Percentiles rank a stretch among this genome's conserved stretches.
phyloP scores from a whole-genome alignment of 2,888 invertebrate species.

The Pollenia angustigena region DNA sequence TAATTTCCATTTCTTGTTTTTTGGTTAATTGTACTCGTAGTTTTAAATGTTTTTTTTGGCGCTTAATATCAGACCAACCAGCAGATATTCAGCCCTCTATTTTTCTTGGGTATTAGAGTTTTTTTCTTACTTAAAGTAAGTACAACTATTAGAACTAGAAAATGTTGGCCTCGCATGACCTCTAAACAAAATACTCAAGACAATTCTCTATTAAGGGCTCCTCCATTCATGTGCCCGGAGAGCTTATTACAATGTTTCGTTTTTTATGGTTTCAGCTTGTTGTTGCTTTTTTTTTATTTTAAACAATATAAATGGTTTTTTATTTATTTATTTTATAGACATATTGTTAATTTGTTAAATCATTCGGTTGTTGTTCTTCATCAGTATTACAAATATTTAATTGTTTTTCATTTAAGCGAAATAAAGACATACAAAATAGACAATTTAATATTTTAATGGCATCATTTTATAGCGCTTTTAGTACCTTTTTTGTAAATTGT shows the following conservation, averaged over 20 bases:
- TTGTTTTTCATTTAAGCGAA: slow-evolving; percentile 1
- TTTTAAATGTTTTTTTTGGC: not conserved
- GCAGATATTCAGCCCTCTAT: not conserved
- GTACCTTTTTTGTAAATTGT: slow-evolving; percentile 3
- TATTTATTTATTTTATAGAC: slow-evolving; percentile 25
- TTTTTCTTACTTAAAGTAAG: not conserved
- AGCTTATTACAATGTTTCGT: not conserved
- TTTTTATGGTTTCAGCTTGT: slow-evolving; percentile 41
- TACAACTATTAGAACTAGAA: not conserved
- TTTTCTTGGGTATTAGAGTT: slow-evolving; percentile 3
- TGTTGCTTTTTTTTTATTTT: not conserved
- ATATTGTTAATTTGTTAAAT: slow-evolving; percentile 16
- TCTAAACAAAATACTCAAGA: slow-evolving; percentile 26
- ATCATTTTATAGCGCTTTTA: slow-evolving; percentile 2
- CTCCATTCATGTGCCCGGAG: not conserved
- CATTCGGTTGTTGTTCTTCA: not conserved
- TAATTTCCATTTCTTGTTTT: not conserved
- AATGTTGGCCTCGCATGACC: slow-evolving; percentile 61
- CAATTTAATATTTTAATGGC: slow-evolving; percentile 12
- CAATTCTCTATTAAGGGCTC: not conserved
- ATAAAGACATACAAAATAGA: not conserved
- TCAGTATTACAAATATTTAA: slow-evolving; percentile 24
- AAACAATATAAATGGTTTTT: not conserved
- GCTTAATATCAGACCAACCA: not conserved
- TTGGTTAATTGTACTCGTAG: not conserved